Base-by-base conservation (phyloP, 2,888 invertebrate genomes). In the Thymelicus lineola region DNA sequence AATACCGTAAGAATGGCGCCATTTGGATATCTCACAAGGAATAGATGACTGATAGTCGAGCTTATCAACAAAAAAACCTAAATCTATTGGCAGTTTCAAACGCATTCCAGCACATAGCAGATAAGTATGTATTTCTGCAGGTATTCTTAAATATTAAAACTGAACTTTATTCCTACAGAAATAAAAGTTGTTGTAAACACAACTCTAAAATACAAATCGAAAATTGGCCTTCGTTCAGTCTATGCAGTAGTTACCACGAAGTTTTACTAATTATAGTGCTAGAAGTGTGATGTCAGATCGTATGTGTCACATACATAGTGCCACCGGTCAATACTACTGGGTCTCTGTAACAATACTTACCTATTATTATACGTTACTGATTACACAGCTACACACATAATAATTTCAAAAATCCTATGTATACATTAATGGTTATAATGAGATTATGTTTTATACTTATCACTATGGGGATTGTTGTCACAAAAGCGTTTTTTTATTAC, bases 161-260 rank as follows among this genome's bases (percentile, higher is more conserved):
- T 60, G 35, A 59, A 17, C 50, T 12, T 67, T 48, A 48, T 59
- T 53, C 58, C 42, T 53, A 67, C 42, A 60, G 59, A 60, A 60
- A 67, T 53, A 50, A 55, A 46, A 42, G 28, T 57, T 20, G 61
- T 68, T 61, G 53, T 55, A 61, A 68, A 61, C 35, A 45, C 59
- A 67, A 60, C 67, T 28, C 1, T 55, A 67, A 66, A 55, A 68
- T 36, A 45, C 61, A 36, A 61, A 55, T 62, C 67, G 60, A 61
- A 61, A 67, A 68, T 68, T 68, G 67, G 61, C 67, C 61, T 61
- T 55, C 45, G 55, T 55, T 68, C 67, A 68, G 61, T 68, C 67
- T 61, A 62, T 58, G 45, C 17, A 20, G 61, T 61, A 61, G 35
- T 58, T 46, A 57, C 57, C 57, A 15, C 45, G 20, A 35, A 35